Conservation (phyloP, 2,888 invertebrate genomes). For the Heteromurus nitidus region DNA sequence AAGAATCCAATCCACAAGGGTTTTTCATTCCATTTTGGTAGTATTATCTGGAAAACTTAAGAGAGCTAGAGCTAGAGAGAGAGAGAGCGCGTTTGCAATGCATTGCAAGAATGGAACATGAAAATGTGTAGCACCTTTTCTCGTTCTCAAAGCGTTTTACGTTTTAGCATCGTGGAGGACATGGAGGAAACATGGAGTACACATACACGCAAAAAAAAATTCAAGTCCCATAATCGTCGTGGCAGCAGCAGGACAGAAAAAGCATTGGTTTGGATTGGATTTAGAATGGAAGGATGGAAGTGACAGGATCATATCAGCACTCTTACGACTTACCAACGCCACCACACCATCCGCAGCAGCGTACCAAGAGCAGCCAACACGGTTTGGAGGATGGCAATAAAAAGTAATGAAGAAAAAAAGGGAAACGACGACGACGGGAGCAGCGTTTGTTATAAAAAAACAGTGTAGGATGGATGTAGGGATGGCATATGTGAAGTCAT, state of each 20-base stretch:
- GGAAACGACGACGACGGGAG: constrained; percentile 1
- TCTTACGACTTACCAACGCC: too few relatives aligned
- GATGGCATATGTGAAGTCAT: neutral
- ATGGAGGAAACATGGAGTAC: neutral
- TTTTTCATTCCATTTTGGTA: neutral
- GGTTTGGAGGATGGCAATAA: constrained; percentile 6
- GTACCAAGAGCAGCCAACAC: too few relatives aligned
- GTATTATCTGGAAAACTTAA: too few relatives aligned
- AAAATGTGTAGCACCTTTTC: neutral
- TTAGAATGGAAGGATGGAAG: constrained; percentile 16
- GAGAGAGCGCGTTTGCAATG: neutral
- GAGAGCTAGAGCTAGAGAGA: too few relatives aligned
- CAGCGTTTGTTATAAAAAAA: neutral
- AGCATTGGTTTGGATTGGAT: neutral
- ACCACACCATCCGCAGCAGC: neutral
- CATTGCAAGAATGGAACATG: neutral
- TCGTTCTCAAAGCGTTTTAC: too few relatives aligned
- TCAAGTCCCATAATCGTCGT: neutral
- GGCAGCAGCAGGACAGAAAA: neutral
- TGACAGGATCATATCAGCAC: constrained; percentile 7
- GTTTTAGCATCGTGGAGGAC: constrained; percentile 8
- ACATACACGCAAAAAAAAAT: neutral
- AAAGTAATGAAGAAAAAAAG: neutral
- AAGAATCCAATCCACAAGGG: neutral
- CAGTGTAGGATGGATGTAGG: neutral